Percentiles rank a stretch among this genome's conserved stretches.
These are phyloP conservation scores for Megaceryle torquata DNA, from an alignment of 2,113 vertebrate genomes.

Conservation along the genomic window DNA sequence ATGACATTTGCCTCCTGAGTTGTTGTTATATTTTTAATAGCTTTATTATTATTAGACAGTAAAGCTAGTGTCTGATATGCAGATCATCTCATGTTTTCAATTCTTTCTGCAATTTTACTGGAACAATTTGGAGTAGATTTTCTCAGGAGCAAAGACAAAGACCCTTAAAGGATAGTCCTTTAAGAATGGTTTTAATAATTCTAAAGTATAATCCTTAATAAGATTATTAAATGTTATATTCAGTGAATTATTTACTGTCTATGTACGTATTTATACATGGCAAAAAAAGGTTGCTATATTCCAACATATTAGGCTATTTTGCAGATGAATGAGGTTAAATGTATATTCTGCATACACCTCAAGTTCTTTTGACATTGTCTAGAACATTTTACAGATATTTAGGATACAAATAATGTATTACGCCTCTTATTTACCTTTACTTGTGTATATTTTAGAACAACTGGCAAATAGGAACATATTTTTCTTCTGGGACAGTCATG, in stretches of 20 bases:
- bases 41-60: neutral
- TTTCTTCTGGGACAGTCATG: neutral
- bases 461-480: neutral
- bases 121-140: neutral
- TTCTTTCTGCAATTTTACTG: neutral
- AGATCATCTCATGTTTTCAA: accelerated
- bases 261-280: neutral
- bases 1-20: neutral
- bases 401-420: neutral
- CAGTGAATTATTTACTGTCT: neutral
- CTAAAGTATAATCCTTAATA: neutral
- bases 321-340: neutral
- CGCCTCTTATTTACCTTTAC: neutral
- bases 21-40: neutral
- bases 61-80: neutral
- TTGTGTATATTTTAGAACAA: neutral
- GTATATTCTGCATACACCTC: neutral
- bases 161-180: neutral
- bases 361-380: neutral
- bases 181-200: neutral
- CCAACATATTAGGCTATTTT: neutral
- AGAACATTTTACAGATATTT: neutral
- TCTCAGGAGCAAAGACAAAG: neutral
- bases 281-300: neutral
- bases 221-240: neutral